These are phyloP conservation scores for Oligia latruncula DNA, from an alignment of 2,888 invertebrate species.

Conservation along the genomic window DNA sequence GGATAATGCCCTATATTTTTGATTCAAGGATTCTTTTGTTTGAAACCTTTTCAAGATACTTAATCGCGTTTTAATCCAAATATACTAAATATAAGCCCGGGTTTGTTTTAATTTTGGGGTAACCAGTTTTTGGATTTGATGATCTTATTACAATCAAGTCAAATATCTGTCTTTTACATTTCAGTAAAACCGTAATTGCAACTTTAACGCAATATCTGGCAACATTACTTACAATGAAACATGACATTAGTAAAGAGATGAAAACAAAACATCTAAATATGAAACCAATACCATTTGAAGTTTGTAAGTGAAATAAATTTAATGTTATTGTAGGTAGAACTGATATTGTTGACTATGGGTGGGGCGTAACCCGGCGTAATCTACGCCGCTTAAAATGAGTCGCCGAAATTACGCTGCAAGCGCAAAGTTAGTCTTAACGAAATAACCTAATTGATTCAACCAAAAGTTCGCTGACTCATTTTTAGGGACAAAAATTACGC, in stretches of 20 bases:
- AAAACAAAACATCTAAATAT: conserved; percentile 45
- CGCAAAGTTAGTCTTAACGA: background rate
- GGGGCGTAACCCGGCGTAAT: conserved; percentile 10
- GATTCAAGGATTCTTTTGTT: background rate
- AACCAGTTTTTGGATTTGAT: background rate
- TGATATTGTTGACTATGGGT: conserved; percentile 3
- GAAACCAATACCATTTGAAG: conserved; percentile 28
- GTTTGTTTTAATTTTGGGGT: background rate
- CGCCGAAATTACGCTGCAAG: background rate
- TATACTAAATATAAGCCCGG: background rate
- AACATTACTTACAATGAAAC: conserved; percentile 56
- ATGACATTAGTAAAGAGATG: conserved; percentile 59
- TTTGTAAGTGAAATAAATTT: conserved; percentile 22
- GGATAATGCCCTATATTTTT: background rate
- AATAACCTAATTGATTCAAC: background rate
- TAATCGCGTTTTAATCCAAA: background rate
- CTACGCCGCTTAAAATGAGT: background rate
- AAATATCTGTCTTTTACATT: background rate
- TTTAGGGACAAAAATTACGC: conserved; percentile 13
- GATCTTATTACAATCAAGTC: background rate
- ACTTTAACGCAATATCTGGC: conserved; percentile 38
- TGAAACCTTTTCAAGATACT: background rate
- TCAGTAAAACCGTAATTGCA: background rate
- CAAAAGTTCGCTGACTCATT: background rate
- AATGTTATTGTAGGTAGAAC: conserved; percentile 32